Conservation (phyloP, 2,797 vertebrate species). For the Cyclura pinguis region DNA sequence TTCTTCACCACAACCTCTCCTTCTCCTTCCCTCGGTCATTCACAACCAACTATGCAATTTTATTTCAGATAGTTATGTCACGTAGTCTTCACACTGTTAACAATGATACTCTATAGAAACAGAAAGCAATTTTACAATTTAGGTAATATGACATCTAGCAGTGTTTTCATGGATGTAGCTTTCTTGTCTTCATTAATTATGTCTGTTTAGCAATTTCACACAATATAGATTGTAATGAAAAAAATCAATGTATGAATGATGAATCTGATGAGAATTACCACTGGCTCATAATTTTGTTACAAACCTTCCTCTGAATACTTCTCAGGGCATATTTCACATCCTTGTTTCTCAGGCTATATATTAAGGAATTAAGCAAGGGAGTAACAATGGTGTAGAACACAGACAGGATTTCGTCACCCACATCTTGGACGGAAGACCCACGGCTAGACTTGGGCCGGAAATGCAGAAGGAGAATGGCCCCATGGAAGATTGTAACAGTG, state of each 20-base stretch:
- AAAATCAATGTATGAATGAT: neutral
- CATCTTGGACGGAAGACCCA: neutral
- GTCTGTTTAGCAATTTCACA: neutral
- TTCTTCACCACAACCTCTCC: too few species aligned
- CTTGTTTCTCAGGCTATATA: conserved; percentile 56
- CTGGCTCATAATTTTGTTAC: neutral
- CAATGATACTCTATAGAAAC: too few species aligned
- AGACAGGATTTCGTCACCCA: conserved; percentile 48
- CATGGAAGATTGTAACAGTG: conserved; percentile 61
- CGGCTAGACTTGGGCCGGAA: conserved; percentile 50
- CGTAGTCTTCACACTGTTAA: too few species aligned
- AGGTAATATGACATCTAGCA: too few species aligned
- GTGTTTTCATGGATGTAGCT: too few species aligned
- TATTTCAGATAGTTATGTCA: too few species aligned
- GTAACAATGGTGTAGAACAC: conserved; percentile 57
- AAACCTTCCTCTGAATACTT: neutral
- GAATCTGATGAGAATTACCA: neutral
- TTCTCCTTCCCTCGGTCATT: too few species aligned
- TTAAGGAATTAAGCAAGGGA: conserved; percentile 56
- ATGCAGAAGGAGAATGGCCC: conserved; percentile 63
- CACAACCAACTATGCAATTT: too few species aligned
- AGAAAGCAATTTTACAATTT: too few species aligned
- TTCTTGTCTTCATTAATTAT: neutral
- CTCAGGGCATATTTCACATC: conserved; percentile 14
- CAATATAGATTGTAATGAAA: neutral